Evolutionary conservation across 2,797 vertebrate species (phyloP).

Genomic region (Enteromius fasciolatus): DNA sequence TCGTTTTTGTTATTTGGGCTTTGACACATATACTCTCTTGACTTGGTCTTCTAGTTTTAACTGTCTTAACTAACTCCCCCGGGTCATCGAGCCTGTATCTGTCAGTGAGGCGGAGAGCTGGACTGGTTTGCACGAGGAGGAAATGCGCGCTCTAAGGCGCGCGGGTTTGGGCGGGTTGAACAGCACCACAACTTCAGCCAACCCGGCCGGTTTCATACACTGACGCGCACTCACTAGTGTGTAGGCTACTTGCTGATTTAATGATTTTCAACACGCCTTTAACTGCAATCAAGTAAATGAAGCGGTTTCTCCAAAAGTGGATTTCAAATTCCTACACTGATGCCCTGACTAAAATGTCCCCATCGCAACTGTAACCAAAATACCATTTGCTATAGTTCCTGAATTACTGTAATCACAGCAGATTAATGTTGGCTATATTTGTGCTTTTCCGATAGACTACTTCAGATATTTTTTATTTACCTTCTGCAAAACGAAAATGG

Average conservation of each 20-base stretch:
- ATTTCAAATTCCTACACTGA: neutral
- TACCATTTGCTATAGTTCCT: neutral
- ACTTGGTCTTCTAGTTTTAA: neutral
- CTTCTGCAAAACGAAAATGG: neutral
- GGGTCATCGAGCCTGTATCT: constrained; percentile 39
- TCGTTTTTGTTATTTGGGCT: neutral
- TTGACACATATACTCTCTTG: constrained; percentile 6
- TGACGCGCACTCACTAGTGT: constrained; percentile 12
- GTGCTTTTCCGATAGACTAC: neutral
- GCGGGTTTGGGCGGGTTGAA: constrained; percentile 54
- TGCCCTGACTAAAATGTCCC: neutral
- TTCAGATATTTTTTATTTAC: neutral
- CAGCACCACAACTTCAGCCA: constrained; percentile 69
- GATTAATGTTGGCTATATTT: neutral
- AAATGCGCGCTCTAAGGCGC: constrained; percentile 64
- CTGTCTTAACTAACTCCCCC: neutral
- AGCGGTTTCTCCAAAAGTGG: neutral
- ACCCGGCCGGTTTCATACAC: constrained; percentile 60
- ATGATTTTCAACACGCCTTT: neutral
- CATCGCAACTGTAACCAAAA: neutral
- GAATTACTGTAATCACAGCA: no score
- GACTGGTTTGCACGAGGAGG: constrained; percentile 58
- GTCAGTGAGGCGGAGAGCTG: constrained; percentile 63
- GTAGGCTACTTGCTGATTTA: neutral
- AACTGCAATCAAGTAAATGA: neutral